Conservation (phyloP, 37 sponge, comb jelly and placozoan genomes). For the Lycopodina hypogea region DNA sequence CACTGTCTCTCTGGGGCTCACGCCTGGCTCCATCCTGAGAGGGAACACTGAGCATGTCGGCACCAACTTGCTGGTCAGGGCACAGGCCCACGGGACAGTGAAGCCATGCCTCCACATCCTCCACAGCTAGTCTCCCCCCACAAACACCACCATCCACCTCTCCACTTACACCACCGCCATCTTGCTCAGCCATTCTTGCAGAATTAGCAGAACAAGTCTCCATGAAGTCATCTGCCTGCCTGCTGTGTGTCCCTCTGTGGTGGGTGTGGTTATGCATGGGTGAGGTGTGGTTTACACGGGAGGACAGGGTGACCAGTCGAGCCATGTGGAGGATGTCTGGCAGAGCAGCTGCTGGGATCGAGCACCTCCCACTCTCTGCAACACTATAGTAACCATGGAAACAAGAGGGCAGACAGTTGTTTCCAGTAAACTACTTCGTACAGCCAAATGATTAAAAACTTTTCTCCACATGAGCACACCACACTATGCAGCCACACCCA, state of each 20-base stretch:
- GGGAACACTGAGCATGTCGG: background rate
- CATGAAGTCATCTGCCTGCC: background rate
- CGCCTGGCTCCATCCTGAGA: no score
- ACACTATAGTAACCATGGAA: slow-evolving; percentile 11
- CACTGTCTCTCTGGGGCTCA: background rate
- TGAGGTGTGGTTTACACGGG: slow-evolving; percentile 6
- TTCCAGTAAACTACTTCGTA: background rate
- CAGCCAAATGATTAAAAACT: no score
- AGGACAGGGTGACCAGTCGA: slow-evolving; percentile 21
- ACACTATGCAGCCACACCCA: no score
- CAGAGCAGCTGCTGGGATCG: background rate
- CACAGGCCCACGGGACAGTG: slow-evolving; percentile 8
- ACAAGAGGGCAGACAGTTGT: background rate
- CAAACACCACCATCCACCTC: no score
- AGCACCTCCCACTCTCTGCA: background rate
- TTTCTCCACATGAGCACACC: no score
- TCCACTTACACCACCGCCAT: no score
- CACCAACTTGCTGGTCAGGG: background rate
- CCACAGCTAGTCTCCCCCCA: background rate
- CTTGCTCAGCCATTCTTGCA: background rate
- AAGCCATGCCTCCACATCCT: background rate
- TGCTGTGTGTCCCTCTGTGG: background rate
- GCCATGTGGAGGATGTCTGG: slow-evolving; percentile 2
- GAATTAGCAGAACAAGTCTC: background rate
- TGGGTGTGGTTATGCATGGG: slow-evolving; percentile 6